Percentiles rank a stretch among this genome's conserved stretches.
These are phyloP conservation scores for Pheucticus melanocephalus DNA, from an alignment of 2,113 vertebrate genomes.

Conservation along the genomic window DNA sequence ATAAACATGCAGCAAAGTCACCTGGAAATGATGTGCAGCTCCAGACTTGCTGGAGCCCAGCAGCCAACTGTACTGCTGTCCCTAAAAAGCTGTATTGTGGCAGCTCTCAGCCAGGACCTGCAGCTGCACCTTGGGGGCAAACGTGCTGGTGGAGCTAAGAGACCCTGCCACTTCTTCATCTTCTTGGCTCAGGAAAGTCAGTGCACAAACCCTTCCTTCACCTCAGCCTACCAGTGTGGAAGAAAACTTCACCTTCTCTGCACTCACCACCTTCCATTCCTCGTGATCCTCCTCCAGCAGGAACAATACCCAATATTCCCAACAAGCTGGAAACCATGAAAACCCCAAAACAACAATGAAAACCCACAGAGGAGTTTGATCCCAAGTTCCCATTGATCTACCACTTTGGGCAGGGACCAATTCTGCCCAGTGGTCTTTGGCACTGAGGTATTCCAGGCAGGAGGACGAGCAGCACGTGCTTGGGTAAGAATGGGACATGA, in stretches of 20 bases:
- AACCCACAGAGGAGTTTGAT: neutral
- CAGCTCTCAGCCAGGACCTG: neutral
- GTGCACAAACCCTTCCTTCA: neutral
- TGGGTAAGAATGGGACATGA: neutral
- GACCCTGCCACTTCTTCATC: neutral
- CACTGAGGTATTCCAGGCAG: neutral
- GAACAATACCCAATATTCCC: neutral
- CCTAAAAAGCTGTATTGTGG: neutral
- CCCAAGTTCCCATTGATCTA: neutral
- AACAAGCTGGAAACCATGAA: neutral
- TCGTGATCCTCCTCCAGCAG: neutral
- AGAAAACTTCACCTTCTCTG: neutral
- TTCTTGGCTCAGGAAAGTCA: neutral
- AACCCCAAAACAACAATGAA: neutral
- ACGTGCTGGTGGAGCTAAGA: neutral
- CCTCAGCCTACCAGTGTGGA: neutral
- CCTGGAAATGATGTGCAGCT: neutral
- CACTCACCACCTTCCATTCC: neutral
- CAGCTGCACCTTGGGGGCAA: neutral
- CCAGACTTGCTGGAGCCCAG: neutral
- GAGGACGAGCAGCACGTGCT: neutral
- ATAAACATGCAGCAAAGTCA: constrained; percentile 2
- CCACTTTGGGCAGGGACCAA: neutral
- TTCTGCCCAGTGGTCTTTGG: neutral
- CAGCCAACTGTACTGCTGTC: neutral